Base-by-base conservation (phyloP, 2,113 vertebrate species). In the Micromys minutus region DNA sequence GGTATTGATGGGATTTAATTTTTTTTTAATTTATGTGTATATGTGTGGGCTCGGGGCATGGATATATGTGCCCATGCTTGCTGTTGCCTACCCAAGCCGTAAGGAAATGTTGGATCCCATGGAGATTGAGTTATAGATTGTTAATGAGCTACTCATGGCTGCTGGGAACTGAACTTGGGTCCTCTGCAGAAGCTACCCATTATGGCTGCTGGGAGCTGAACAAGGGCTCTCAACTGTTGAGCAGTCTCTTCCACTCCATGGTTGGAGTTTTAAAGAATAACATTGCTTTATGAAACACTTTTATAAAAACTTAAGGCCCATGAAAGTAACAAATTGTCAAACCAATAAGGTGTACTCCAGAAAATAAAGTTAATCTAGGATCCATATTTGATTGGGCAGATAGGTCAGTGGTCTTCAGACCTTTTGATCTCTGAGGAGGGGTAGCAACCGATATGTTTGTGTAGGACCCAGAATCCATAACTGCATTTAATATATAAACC, bases 321-420 rank as follows among this genome's bases (percentile, higher is more conserved):
- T 74, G 26, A 90, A 94, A 92, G 3, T 90, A 17, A 24, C 75
- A 63, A n/a, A 47, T 79, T 93, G 71, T 85, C 65, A 90, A 87
- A 17, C 52, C 36, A 92, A 45, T 89, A 75, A 87, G 42, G 50
- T 85, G 76, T 77, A 57, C 72, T 94, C 47, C 26, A 87, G 50
- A 94, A 85, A 90, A 93, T 88, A 29, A 10, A 88, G 8, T 84
- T 90, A 34, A 85, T 85, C 36, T 24, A 83, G 55, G 12, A 81
- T 94, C 52, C 26, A 36, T 85, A 67, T 93, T 84, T 79, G 47
- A 90, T 92, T 87, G 76, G 47, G 24, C n/a, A 72, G 24, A 72
- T 36, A 90, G 21, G 75, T 93, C n/a, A 92, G n/a, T 77, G 85
- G 7, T 89, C 29, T 16, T 89, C 36, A 15, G 45, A 17, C 52